Base-by-base conservation (phyloP, 2,797 vertebrate species). In the Urosaurus nigricauda region DNA sequence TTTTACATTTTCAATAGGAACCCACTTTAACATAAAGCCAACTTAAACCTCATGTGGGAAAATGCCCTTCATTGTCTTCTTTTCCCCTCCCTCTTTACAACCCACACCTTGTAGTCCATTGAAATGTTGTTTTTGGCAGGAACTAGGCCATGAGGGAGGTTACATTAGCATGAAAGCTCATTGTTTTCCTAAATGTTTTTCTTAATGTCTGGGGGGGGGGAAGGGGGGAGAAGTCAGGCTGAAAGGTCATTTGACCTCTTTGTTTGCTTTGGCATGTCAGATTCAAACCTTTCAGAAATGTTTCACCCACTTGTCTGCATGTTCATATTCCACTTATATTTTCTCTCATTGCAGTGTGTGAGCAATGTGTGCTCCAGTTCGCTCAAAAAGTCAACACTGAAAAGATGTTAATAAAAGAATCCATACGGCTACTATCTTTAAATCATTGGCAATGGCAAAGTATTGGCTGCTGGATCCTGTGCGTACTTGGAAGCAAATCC, bases 171-270 rank as follows among this genome's bases (percentile, higher is more conserved):
- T 91, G 84, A 95, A 90, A 89, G 75, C 75, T 93, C 93, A 95
- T 96, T 96, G 95, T 96, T 95, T 96, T 94, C 94, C 95, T 94
- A 94, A 89, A 96, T 95, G 95, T 96, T 96, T 95, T 95, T 95
- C 95, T 96, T 95, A 95, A 93, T 94, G 93, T 94, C 91, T 94
- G 83, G 92, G 94, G 70, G 11, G 43, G 43, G n/a, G 14, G 19
- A n/a, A n/a, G 56, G 21, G 94, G 94, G 92, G 77, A 94, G 79
- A 87, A 95, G 93, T 94, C 91, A 95, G 95, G 95, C 94, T 96
- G 93, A 94, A 95, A 95, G 95, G 95, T 94, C 94, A 94, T 87
- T 81, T 86, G 95, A 96, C 95, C 95, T 93, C 92, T 95, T 96
- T 96, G 94, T 96, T 95, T 96, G 93, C 92, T 95, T 96, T 96